These are phyloP conservation scores for Matsumurasca onukii DNA, from an alignment of 1,140 invertebrate species.

Conservation along the genomic window DNA sequence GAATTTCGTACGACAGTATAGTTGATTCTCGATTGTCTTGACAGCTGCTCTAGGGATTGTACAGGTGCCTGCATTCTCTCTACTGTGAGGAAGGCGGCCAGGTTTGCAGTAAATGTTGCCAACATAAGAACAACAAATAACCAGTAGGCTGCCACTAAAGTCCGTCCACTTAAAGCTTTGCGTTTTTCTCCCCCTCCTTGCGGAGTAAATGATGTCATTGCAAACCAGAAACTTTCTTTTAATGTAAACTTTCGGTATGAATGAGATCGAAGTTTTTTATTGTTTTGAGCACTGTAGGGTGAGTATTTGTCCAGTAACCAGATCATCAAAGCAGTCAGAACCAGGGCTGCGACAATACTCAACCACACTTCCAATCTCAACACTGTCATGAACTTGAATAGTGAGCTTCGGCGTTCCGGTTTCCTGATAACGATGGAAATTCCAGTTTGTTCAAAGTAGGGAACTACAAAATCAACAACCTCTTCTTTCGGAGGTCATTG, in stretches of 20 bases:
- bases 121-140: slow-evolving; percentile 90
- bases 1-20: slow-evolving; percentile 86
- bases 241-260: slow-evolving; percentile 83
- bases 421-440: slow-evolving; percentile 86
- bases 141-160: slow-evolving; percentile 87
- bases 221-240: slow-evolving; percentile 93
- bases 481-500: slow-evolving; percentile 93
- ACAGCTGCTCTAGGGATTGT: slow-evolving; percentile 83
- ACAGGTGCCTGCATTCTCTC: slow-evolving; percentile 93
- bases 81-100: slow-evolving; percentile 95
- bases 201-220: slow-evolving; percentile 87
- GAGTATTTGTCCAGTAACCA: slow-evolving; percentile 89
- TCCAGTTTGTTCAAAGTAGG: slow-evolving; percentile 88
- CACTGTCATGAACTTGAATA: slow-evolving; percentile 94
- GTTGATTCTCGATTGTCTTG: slow-evolving; percentile 83
- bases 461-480: slow-evolving; percentile 89
- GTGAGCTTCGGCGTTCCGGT: slow-evolving; percentile 74
- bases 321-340: slow-evolving; percentile 82
- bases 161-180: slow-evolving; percentile 76
- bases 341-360: slow-evolving; percentile 78
- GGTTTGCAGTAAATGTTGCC: slow-evolving; percentile 94
- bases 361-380: slow-evolving; percentile 84
- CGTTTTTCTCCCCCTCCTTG: slow-evolving; percentile 88
- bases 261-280: slow-evolving; percentile 76
- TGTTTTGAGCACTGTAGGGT: slow-evolving; percentile 84